phyloP scores from a whole-genome alignment of 2,797 vertebrate species.

The Poecile montanus region DNA sequence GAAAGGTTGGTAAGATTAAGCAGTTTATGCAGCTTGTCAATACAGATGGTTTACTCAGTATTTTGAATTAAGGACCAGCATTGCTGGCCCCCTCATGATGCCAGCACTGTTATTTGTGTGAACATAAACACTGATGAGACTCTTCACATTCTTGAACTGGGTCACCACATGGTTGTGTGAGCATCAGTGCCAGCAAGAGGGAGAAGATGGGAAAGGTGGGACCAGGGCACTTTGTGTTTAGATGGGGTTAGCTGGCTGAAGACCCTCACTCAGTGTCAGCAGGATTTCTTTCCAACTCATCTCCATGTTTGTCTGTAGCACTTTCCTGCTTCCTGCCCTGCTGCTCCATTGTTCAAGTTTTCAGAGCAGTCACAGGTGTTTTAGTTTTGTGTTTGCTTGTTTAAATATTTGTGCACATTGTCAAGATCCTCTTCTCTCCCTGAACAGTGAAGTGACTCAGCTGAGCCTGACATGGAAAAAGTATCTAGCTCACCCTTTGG shows the following conservation, averaged over 20 bases:
- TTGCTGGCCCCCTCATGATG: background rate
- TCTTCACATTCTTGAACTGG: background rate
- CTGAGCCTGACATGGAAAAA: background rate
- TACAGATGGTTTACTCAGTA: background rate
- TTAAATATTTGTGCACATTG: background rate
- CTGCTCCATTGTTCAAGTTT: background rate
- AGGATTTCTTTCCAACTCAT: background rate
- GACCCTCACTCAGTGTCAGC: background rate
- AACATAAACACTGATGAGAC: background rate
- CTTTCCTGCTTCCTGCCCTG: background rate
- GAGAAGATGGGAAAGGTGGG: background rate
- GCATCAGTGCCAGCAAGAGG: background rate
- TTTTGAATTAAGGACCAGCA: background rate
- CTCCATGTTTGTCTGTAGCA: background rate
- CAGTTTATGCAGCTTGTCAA: background rate
- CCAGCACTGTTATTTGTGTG: background rate
- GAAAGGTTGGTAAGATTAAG: background rate
- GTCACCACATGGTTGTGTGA: background rate
- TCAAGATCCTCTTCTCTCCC: background rate
- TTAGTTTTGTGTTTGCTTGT: background rate
- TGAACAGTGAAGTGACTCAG: background rate
- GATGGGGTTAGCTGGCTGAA: background rate
- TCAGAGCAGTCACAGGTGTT: background rate
- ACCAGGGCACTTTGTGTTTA: background rate
- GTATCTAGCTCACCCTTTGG: background rate